These are phyloP conservation scores for Gymnorhina tibicen DNA, from an alignment of 2,113 vertebrate genomes.

Conservation along the genomic window DNA sequence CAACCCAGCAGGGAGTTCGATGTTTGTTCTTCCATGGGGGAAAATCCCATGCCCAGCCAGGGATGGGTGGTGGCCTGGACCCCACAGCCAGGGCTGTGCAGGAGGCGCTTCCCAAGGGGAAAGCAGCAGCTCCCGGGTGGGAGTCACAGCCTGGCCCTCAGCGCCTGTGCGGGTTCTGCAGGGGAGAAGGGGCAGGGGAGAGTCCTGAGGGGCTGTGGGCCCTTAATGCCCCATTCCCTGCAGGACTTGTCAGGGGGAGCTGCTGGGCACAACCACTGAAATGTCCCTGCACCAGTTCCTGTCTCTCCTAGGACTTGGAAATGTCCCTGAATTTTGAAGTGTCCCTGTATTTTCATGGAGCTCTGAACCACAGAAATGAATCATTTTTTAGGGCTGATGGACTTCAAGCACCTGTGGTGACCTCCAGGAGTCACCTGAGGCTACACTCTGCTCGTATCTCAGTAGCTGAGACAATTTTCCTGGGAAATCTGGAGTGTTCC, in stretches of 20 bases:
- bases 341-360: neutral
- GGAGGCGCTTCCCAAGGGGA: neutral
- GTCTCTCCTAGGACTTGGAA: neutral
- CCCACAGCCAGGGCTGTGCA: fast-evolving
- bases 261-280: neutral
- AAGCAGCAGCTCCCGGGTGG: neutral
- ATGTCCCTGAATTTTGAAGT: neutral
- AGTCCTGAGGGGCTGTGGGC: neutral
- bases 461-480: neutral
- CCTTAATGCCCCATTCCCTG: fast-evolving
- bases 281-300: neutral
- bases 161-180: neutral
- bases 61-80: fast-evolving
- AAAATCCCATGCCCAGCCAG: neutral
- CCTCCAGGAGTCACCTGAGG: neutral
- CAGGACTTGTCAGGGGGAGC: neutral
- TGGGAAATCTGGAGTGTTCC: neutral
- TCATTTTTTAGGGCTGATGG: fast-evolving
- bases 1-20: neutral
- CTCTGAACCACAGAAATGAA: neutral
- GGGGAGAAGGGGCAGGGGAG: neutral
- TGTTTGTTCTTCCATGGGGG: fast-evolving
- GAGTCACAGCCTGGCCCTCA: neutral
- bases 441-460: fast-evolving
- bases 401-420: fast-evolving